Evolutionary conservation across 2,113 vertebrate genomes (phyloP).

Genomic region (Phylloscopus trochilus): DNA sequence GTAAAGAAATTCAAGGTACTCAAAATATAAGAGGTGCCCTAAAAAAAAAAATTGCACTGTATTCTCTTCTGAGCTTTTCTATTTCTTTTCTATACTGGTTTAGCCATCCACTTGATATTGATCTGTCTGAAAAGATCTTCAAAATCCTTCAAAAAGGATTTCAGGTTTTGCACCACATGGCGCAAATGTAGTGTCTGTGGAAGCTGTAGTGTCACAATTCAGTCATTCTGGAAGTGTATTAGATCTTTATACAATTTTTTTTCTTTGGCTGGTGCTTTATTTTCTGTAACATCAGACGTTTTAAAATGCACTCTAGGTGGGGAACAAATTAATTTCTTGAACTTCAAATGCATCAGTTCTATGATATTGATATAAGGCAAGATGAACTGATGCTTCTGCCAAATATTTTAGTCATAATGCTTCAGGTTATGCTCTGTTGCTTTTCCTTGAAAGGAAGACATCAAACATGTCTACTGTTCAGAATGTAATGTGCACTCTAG

Average conservation of each 20-base stretch:
- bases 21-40: neutral
- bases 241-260: neutral
- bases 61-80: neutral
- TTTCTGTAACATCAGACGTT: neutral
- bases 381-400: neutral
- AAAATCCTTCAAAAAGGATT: slow-evolving; percentile 6
- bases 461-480: neutral
- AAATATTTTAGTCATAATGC: slow-evolving; percentile 5
- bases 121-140: neutral
- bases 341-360: neutral
- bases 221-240: neutral
- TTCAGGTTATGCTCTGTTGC: neutral
- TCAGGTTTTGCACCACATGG: neutral
- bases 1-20: slow-evolving; percentile 3
- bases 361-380: neutral
- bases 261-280: neutral
- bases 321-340: neutral
- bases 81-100: neutral
- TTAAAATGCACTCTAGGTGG: neutral
- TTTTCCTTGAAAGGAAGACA: neutral
- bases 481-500: neutral
- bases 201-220: neutral
- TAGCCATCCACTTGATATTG: neutral
- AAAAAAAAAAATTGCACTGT: neutral
- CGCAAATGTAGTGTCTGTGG: neutral